Evolutionary conservation across 2,113 vertebrate species (phyloP), one percentile per base, ranked within the genome.

Genomic region (Camelus dromedarius): DNA sequence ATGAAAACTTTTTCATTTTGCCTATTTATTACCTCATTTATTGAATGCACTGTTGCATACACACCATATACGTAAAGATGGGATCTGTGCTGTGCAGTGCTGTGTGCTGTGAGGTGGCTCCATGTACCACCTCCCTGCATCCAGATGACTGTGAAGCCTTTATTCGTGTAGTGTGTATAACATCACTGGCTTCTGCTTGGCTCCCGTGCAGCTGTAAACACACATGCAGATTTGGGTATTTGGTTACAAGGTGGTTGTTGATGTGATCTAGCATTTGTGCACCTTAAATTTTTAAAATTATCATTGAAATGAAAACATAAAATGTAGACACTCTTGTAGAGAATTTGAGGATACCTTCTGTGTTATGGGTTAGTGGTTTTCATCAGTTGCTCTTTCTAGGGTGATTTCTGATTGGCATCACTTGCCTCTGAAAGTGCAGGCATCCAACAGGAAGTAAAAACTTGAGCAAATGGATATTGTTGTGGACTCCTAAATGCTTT

Each of bases 291-390:
- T 83, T 92, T 6, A 1, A 76, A 79, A 48, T 77, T 28, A 52
- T 52, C 11, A 12, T 50, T 66, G 56, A 93, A 88, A 60, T 22
- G 19, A 60, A 96, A 94, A 73, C 19, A 66, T 42, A 96, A 86
- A 22, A 22, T 46, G 77, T 35, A 46, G 64, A 83, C 84, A 62
- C 46, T 76, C 50, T 85, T 50, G 32, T 26, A 50, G 56, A 84
- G 70, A 84, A 58, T 73, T 82, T 0, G 22, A 64, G 22, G 20
- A 13, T 20, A 80, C 14, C 56, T 82, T 87, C 70, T 60, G 14
- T 32, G 19, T 54, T 70, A 35, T 15, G 20, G 69, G 80, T 28
- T 93, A 48, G 42, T 72, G 10, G 38, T 76, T 95, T 96, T 73
- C 72, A 62, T 67, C 54, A 72, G 0, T 64, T 3, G 3, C 28